Percentiles rank a stretch among this genome's conserved stretches.
Conservation (phyloP, 2,888 invertebrate genomes). For the Ormyrus labotus region DNA sequence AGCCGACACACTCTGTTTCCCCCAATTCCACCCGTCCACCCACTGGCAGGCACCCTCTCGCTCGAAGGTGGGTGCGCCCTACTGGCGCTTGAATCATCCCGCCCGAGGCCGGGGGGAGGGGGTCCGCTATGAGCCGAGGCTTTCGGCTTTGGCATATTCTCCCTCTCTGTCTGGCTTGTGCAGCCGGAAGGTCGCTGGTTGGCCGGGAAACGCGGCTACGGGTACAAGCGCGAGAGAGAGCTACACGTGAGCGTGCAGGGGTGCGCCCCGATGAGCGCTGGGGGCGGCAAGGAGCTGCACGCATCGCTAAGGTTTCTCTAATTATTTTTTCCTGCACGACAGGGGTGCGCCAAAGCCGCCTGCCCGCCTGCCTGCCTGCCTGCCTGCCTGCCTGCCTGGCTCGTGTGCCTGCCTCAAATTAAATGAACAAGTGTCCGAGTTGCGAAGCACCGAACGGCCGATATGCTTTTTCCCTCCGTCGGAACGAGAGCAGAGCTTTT, state of each 20-base stretch:
- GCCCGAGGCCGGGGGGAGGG: slow-evolving; percentile 69
- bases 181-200: slow-evolving; percentile 61
- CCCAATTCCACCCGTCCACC: slow-evolving; percentile 63
- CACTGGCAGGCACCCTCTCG: slow-evolving; percentile 51
- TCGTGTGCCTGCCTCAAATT: slow-evolving; percentile 68
- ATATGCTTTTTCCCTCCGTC: too few species aligned
- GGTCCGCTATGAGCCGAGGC: slow-evolving; percentile 62
- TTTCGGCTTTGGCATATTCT: slow-evolving; percentile 60
- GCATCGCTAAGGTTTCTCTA: slow-evolving; percentile 72
- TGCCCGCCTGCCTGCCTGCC: not conserved
- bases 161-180: slow-evolving; percentile 49
- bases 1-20: slow-evolving; percentile 73
- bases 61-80: slow-evolving; percentile 75
- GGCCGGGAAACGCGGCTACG: slow-evolving; percentile 67
- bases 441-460: not conserved
- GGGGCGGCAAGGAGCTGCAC: slow-evolving; percentile 36
- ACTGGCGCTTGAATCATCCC: slow-evolving; percentile 76
- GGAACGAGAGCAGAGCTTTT: too few species aligned
- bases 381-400: slow-evolving; percentile 27
- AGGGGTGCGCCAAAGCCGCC: slow-evolving; percentile 67
- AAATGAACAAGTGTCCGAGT: slow-evolving; percentile 69
- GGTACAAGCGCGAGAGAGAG: slow-evolving; percentile 64
- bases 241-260: slow-evolving; percentile 58
- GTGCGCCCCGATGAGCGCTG: slow-evolving; percentile 54
- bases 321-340: slow-evolving; percentile 75